phyloP scores from a whole-genome alignment of 2,797 vertebrate genomes.

The Mormyrops boulengeri region DNA sequence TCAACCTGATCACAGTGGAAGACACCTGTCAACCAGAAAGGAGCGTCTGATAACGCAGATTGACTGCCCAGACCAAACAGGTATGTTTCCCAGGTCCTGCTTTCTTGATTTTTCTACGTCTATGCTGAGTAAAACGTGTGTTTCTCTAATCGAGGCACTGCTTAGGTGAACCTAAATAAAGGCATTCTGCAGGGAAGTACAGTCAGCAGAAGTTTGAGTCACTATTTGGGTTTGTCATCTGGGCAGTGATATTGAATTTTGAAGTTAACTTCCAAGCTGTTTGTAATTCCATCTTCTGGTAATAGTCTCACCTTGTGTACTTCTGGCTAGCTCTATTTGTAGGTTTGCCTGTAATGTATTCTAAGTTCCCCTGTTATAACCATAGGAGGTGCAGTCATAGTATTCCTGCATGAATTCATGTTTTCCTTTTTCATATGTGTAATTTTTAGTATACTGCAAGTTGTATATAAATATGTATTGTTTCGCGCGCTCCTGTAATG shows the following conservation, averaged over 20 bases:
- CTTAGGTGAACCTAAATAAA: neutral
- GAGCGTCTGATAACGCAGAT: conserved; percentile 18
- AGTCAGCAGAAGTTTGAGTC: too few species aligned
- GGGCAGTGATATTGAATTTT: neutral
- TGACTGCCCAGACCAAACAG: conserved; percentile 11
- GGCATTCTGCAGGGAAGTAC: neutral
- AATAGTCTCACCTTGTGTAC: neutral
- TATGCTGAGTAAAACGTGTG: neutral
- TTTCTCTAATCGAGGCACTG: neutral
- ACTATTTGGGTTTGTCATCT: neutral
- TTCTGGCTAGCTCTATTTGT: neutral
- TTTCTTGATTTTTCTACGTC: neutral
- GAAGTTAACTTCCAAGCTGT: neutral
- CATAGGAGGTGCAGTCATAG: neutral
- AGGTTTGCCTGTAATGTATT: neutral
- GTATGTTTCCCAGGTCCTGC: neutral
- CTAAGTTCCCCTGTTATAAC: neutral
- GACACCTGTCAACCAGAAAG: conserved; percentile 55
- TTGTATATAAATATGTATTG: neutral
- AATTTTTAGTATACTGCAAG: neutral
- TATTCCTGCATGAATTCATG: neutral
- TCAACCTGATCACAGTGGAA: conserved; percentile 27
- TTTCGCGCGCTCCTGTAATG: neutral
- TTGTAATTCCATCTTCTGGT: neutral
- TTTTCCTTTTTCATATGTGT: neutral